Base-by-base conservation (phyloP, 1,140 invertebrate genomes). In the Periplaneta americana region DNA sequence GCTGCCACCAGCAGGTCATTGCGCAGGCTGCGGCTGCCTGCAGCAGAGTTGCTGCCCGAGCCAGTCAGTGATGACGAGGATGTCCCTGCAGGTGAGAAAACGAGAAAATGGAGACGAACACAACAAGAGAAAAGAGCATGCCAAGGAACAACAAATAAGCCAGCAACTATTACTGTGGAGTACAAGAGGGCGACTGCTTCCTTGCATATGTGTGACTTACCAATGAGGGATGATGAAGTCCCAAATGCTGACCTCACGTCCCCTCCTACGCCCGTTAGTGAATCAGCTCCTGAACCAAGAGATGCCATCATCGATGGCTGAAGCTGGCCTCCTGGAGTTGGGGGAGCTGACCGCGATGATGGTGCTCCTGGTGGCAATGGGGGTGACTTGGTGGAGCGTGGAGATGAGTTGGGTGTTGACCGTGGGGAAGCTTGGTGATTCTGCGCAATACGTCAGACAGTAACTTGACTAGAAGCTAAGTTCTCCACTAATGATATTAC, bases 1-100 rank as follows among this genome's bases (percentile, higher is more conserved):
- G 97, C 97, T 75, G 97, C 96, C 85, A 97, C 94, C 82, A 98
- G 90, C 48, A 98, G 90, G 89, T 98, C 96, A 86, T 96, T 96
- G 84, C 95, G 90, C 81, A 96, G 90, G 83, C 92, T 94, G 85
- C 94, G 89, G 85, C 92, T 92, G 88, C 48, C 48, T 22, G 76
- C 35, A 32, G 39, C 36, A 22, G 75, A 36, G 36, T 81, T 81
- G n/a, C 81, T 74, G 28, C 74, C 66, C 31, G 80, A 80, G 17
- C 80, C 80, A 4, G 80, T 22, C 57, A 75, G 48, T 8, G 80
- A 80, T 11, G 80, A 75, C 17, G 80, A 74, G 15, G 80, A 75
- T 33, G 80, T 74, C 6, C 80, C 80, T 80, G 34, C 1, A 39
- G 28, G 28, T 18, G n/a, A n/a, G n/a, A n/a, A n/a, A n/a, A n/a